phyloP scores from a whole-genome alignment of 1,140 invertebrate species.

The Oryzaephilus surinamensis region DNA sequence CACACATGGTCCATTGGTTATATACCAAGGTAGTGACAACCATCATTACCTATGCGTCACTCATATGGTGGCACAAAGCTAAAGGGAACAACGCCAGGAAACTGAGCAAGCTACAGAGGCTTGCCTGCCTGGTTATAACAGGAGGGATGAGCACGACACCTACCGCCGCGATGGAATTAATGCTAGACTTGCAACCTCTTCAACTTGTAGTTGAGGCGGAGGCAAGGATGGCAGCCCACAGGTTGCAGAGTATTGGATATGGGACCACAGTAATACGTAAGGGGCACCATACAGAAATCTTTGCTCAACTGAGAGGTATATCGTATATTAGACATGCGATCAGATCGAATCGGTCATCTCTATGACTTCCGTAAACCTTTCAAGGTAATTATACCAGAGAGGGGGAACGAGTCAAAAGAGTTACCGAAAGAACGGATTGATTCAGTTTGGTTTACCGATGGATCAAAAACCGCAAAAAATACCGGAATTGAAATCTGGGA shows the following conservation, averaged over 20 bases:
- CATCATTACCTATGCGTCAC: too few species aligned
- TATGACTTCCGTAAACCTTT: constrained; percentile 3
- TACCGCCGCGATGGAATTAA: neutral
- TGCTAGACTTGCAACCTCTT: neutral
- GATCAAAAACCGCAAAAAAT: neutral
- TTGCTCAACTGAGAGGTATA: neutral
- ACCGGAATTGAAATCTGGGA: neutral
- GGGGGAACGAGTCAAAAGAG: too few species aligned
- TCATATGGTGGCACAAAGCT: too few species aligned
- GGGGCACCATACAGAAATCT: constrained; percentile 2
- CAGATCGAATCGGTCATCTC: neutral
- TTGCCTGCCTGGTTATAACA: constrained; percentile 1
- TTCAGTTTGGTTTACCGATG: too few species aligned
- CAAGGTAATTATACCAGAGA: too few species aligned
- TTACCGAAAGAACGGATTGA: neutral
- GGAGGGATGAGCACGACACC: neutral
- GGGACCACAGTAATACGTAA: neutral
- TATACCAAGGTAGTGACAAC: too few species aligned
- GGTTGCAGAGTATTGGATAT: neutral
- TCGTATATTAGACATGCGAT: neutral
- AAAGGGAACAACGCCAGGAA: too few species aligned
- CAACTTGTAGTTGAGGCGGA: neutral
- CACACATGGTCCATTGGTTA: too few species aligned
- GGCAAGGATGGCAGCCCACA: neutral
- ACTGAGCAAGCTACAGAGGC: constrained; percentile 5